Percentiles rank a stretch among this genome's conserved stretches.
Conservation (phyloP, 53 echinoderm and acorn worm species). For the Zoroaster sp. region DNA sequence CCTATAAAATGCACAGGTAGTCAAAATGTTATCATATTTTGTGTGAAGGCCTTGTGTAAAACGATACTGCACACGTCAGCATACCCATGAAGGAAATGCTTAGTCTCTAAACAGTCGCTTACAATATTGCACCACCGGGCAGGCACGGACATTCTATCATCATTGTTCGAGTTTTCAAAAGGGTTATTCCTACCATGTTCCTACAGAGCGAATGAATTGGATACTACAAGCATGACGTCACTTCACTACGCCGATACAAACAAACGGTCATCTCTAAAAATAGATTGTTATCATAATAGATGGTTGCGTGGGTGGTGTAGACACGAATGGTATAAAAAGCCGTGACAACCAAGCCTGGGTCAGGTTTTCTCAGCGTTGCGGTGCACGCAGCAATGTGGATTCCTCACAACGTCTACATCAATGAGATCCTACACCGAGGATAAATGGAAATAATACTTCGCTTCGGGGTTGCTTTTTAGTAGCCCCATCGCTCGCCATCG, state of each 20-base stretch:
- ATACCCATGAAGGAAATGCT: too few species aligned
- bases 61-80: too few species aligned
- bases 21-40: too few species aligned
- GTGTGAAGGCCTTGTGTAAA: too few species aligned
- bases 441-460: conserved; percentile 51
- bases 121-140: too few species aligned
- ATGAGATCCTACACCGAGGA: neutral
- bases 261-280: neutral
- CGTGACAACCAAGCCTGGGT: neutral
- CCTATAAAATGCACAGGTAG: too few species aligned
- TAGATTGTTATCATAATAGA: neutral
- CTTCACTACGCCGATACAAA: neutral
- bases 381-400: neutral
- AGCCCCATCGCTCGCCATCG: conserved; percentile 3
- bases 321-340: neutral
- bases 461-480: conserved; percentile 51
- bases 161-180: too few species aligned
- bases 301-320: neutral
- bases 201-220: neutral
- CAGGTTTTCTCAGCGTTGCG: neutral
- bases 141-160: too few species aligned
- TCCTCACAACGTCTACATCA: conserved; percentile 49
- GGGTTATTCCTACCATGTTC: too few species aligned
- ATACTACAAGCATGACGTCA: neutral
- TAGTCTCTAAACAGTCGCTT: too few species aligned